A percentile compares a stretch with the other conserved stretches of the same genome.
Conservation (phyloP, 2,113 vertebrate species). For the Myanophis thanlyinensis region DNA sequence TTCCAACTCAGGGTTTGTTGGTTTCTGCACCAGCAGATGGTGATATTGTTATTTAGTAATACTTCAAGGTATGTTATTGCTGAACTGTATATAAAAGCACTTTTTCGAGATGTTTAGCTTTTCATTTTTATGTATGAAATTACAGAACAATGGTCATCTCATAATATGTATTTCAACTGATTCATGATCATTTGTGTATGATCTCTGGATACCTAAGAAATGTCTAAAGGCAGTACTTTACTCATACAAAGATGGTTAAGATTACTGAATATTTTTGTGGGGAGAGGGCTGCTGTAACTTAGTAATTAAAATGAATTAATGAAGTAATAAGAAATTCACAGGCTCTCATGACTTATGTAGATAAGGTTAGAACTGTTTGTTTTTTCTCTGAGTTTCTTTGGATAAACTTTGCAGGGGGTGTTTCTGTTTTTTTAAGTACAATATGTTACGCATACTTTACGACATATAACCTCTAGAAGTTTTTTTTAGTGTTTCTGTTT, state of each 20-base stretch:
- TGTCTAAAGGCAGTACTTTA: not conserved
- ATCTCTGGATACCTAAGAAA: not conserved
- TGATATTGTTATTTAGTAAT: not conserved
- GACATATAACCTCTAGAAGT: not conserved
- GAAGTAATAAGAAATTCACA: not conserved
- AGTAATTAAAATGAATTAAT: not conserved
- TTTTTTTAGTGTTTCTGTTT: not conserved
- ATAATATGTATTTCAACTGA: not conserved
- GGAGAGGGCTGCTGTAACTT: not conserved
- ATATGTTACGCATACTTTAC: not conserved
- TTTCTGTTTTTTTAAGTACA: not conserved
- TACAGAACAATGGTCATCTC: not conserved
- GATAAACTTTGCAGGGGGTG: not conserved
- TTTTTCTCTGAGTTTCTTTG: not conserved
- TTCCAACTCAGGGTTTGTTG: not conserved
- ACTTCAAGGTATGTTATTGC: not conserved
- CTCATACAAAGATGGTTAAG: not conserved
- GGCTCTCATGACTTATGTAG: not conserved
- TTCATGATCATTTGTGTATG: not conserved
- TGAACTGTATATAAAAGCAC: not conserved
- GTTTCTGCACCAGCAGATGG: constrained; percentile 14
- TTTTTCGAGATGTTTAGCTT: not conserved
- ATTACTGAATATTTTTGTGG: not conserved
- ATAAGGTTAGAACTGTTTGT: not conserved
- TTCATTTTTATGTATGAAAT: not conserved